These are phyloP conservation scores for Drosophila melanosoma DNA, from an alignment of 2,888 invertebrate genomes.

Conservation along the genomic window DNA sequence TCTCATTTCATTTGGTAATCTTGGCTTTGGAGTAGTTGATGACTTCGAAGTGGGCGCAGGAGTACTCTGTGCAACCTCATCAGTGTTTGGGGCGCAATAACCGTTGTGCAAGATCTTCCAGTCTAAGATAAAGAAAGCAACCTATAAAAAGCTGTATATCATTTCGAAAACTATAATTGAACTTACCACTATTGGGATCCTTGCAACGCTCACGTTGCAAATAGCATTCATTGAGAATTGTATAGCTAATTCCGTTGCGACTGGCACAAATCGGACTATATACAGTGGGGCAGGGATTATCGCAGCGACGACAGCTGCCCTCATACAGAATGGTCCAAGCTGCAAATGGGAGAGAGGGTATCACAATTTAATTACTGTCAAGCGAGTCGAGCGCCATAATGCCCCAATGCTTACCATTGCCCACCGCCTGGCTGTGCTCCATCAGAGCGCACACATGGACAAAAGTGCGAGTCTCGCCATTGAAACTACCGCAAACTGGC, in stretches of 20 bases:
- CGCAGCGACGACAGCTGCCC: constrained; percentile 66
- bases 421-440: constrained; percentile 60
- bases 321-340: constrained; percentile 75
- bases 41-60: constrained; percentile 18
- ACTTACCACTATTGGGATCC: constrained; percentile 71
- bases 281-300: constrained; percentile 58
- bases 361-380: constrained; percentile 16
- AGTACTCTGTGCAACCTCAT: constrained; percentile 25
- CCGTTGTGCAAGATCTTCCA: constrained; percentile 64
- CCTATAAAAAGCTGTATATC: neutral
- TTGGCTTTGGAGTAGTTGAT: neutral
- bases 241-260: constrained; percentile 70
- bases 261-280: constrained; percentile 73
- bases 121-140: constrained; percentile 33
- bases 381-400: constrained; percentile 7
- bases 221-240: constrained; percentile 77
- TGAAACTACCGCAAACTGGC: constrained; percentile 69
- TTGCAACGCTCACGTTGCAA: constrained; percentile 70
- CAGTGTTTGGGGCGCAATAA: constrained; percentile 54
- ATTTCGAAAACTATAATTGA: neutral
- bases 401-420: constrained; percentile 56
- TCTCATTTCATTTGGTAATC: neutral
- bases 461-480: constrained; percentile 65
- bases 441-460: constrained; percentile 71
- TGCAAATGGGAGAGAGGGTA: constrained; percentile 19